Conservation (phyloP, 2,888 invertebrate species). For the Scaptodrosophila latifasciaeformis region DNA sequence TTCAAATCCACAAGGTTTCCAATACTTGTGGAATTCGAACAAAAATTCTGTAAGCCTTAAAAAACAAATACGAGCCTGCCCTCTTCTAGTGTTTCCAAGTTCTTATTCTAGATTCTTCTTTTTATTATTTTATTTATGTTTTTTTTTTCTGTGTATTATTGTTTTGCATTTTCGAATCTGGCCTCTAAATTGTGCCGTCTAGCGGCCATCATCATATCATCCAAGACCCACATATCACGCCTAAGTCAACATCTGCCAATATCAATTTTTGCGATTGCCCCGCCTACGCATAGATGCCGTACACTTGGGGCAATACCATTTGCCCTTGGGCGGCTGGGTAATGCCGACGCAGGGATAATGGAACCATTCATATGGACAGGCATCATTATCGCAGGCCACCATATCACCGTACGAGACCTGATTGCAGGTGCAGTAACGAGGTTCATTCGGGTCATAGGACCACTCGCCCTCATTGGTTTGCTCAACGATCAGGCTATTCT, state of each 20-base stretch:
- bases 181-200: too few species aligned
- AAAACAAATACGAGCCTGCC: too few species aligned
- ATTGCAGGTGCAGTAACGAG: constrained; percentile 96
- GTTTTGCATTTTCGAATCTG: too few species aligned
- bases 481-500: constrained; percentile 72
- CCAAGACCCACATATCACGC: not conserved
- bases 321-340: constrained; percentile 96
- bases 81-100: too few species aligned
- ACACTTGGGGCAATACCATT: constrained; percentile 99
- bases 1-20: too few species aligned
- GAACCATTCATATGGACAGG: constrained; percentile 99
- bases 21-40: too few species aligned
- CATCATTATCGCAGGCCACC: constrained; percentile 99
- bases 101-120: too few species aligned
- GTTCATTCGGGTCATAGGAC: constrained; percentile 97
- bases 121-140: too few species aligned
- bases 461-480: constrained; percentile 84
- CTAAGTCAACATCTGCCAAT: constrained; percentile 14
- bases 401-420: constrained; percentile 98
- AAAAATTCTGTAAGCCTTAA: too few species aligned
- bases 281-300: constrained; percentile 89
- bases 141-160: too few species aligned
- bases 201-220: too few species aligned
- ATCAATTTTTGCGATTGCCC: constrained; percentile 85
- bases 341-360: constrained; percentile 99